Base-by-base conservation (phyloP, 2,797 vertebrate species). In the Alcedo atthis region DNA sequence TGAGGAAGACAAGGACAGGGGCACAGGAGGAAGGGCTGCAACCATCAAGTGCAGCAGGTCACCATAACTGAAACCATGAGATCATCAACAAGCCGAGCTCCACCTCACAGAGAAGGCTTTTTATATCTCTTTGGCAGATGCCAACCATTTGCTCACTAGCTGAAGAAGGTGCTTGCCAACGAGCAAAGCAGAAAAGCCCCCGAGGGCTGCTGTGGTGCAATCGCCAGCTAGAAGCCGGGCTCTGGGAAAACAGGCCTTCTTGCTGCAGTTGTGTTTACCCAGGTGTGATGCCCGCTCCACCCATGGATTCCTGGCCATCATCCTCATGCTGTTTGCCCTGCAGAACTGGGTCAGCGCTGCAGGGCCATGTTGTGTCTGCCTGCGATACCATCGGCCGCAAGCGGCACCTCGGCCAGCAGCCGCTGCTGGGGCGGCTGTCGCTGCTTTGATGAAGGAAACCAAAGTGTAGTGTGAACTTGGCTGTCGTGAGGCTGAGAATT, bases 271-370 rank as follows among this genome's bases (percentile, higher is more conserved):
- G 58, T 76, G 81, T 93, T 92, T 87, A 59, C 43, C 64, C 93
- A 94, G 89, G 82, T 81, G 80, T 2, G 64, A 35, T 89, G 80
- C 81, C 64, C 5, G 10, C 85, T 54, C 77, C 67, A 80, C 90
- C 95, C 80, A 4, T 32, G 73, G 84, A 90, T 95, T 95, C 93
- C 95, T 45, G 74, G 90, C 85, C 17, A 1, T 25, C 30, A 82
- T 87, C 89, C 79, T 91, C 37, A 8, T 15, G 81, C 74, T 79
- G 59, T 57, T 43, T 33, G 74, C 6, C 19, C 80, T 51, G 79
- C 40, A 46, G 93, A 77, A 33, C 24, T 40, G 64, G 77, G 93
- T 68, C 10, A 15, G 35, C 58, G 3, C n/a, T 49, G 75, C 32
- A 5, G 71, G 67, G 59, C 59, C 32, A 10, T 66, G 85, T 71